Evolutionary conservation across 64 coral and sea anemone species (phyloP).

Genomic region (Dendrophyllia cribrosa): DNA sequence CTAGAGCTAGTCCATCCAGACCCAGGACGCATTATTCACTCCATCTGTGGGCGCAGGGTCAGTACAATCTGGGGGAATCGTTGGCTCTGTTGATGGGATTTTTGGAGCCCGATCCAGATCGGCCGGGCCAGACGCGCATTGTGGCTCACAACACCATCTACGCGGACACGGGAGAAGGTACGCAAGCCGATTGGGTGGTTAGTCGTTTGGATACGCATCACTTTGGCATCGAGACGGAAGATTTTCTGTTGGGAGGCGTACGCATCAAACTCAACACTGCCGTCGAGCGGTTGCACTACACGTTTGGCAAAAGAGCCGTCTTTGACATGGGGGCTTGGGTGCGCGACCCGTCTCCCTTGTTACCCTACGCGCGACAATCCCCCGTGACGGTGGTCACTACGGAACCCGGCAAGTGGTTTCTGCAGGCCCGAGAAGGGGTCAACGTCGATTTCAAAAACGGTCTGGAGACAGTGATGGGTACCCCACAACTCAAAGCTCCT

Average conservation of each 20-base stretch:
- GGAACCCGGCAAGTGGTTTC: too few species aligned
- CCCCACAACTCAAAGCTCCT: too few species aligned
- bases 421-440: too few species aligned
- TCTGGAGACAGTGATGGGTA: too few species aligned
- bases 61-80: background rate
- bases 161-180: background rate
- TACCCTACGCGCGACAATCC: background rate
- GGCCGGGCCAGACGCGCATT: background rate
- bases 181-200: background rate
- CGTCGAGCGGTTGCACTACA: background rate
- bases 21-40: background rate
- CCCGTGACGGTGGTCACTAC: too few species aligned
- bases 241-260: background rate
- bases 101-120: background rate
- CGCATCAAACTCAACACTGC: background rate
- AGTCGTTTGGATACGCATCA: background rate
- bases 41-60: background rate
- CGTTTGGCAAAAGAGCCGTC: background rate
- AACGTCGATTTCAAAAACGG: too few species aligned
- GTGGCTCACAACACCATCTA: background rate
- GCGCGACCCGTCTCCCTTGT: background rate
- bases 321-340: constrained; percentile 18
- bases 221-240: background rate
- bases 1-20: background rate
- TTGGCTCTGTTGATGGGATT: constrained; percentile 19